Evolutionary conservation across 2,113 vertebrate species (phyloP), one percentile per base, ranked within the genome.

Genomic region (Alligator sinensis): DNA sequence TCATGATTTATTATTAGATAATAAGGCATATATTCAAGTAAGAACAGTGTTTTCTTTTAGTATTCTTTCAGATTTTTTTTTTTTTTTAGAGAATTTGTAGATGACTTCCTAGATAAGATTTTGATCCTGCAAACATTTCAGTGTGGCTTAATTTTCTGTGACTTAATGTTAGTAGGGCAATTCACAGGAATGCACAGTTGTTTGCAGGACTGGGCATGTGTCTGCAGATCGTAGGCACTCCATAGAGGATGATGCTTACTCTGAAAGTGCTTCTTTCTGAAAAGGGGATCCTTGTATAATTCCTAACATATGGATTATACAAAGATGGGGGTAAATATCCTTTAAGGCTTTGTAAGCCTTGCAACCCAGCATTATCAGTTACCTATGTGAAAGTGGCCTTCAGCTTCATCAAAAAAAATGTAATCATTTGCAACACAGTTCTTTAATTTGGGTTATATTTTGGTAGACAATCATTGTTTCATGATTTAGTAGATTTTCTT

Each of bases 371-470:
- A 86, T 92, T 96, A 96, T 88, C 87, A 95, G 72, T 94, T 88
- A 94, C 96, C 14, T 95, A 92, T 90, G 92, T 97, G 93, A 96
- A 98, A 97, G 96, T 97, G 97, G 94, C 98, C 98, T 98, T 98
- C 96, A 97, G 91, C 89, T 97, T 97, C 94, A 97, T 95, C 80
- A 93, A 80, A 97, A 87, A 92, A 96, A 93, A 85, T 91, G 89
- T 77, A 38, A 89, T 84, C 63, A 94, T 93, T 85, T 89, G 21
- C 64, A 93, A 61, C 74, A 89, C 17, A 84, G 58, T 80, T 58
- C 74, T 82, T 95, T 93, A 94, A 91, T 97, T 97, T 97, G 72
- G 95, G 66, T 97, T 94, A 90, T 86, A 68, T 94, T 93, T 98
- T 96, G 91, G 88, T 95, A 97, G 95, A 97, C 96, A 97, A 96